Evolutionary conservation across 2,888 invertebrate genomes (phyloP).

Genomic region (Dynastes tityus): DNA sequence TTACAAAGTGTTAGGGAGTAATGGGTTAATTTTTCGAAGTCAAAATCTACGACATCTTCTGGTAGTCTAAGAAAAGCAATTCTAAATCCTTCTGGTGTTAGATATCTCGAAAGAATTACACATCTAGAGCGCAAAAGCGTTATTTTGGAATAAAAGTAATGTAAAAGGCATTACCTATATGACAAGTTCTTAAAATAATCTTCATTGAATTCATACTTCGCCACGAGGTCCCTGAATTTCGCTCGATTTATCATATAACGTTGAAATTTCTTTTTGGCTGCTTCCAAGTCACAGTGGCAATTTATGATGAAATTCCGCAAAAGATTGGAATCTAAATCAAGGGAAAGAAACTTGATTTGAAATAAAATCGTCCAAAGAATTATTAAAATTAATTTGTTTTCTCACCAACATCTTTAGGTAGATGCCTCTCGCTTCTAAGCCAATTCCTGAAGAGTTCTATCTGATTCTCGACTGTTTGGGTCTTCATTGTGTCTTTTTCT

Average conservation of each 20-base stretch:
- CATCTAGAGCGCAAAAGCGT: background rate
- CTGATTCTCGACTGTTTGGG: background rate
- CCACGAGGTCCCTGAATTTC: conserved; percentile 64
- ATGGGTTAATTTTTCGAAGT: background rate
- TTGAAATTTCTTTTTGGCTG: conserved; percentile 77
- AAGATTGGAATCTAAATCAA: too few relatives aligned
- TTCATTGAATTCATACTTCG: background rate
- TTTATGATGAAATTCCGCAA: conserved; percentile 75
- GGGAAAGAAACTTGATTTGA: conserved; percentile 69
- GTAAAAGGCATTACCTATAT: background rate
- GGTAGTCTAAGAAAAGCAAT: background rate
- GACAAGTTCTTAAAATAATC: background rate
- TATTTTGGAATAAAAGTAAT: background rate
- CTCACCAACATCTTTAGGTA: too few relatives aligned
- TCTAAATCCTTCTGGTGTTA: background rate
- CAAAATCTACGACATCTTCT: background rate
- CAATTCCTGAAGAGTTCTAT: conserved; percentile 6
- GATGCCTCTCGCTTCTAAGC: conserved; percentile 3
- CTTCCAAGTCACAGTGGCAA: conserved; percentile 77
- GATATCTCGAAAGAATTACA: background rate
- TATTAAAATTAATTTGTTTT: too few relatives aligned
- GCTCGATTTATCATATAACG: conserved; percentile 76
- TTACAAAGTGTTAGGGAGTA: background rate
- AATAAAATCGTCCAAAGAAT: conserved; percentile 50
- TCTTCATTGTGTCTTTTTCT: conserved; percentile 5